phyloP scores from a whole-genome alignment of 1,140 invertebrate species.

The Yoshiicerus persimilis region DNA sequence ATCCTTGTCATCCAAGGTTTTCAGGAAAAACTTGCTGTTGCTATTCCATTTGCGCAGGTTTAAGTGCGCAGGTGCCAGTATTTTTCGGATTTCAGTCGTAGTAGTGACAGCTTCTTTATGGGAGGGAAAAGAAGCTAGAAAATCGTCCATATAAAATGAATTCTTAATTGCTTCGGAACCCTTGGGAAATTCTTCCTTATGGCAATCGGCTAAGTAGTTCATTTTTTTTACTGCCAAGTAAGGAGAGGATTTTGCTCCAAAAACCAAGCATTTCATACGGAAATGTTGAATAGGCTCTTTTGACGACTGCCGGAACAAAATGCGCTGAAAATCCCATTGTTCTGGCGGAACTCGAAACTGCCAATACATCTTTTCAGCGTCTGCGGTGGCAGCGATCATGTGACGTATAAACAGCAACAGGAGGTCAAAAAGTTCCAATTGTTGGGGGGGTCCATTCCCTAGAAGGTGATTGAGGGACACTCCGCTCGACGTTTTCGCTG shows the following conservation, averaged over 20 bases:
- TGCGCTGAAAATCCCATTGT: background rate
- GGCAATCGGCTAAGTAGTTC: background rate
- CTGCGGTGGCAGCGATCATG: no score
- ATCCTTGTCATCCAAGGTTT: no score
- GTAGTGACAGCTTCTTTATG: background rate
- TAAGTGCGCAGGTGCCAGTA: background rate
- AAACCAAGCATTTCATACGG: background rate
- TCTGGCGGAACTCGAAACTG: background rate
- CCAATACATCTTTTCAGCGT: no score
- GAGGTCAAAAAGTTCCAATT: background rate
- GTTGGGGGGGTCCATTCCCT: background rate
- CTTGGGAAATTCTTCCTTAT: background rate
- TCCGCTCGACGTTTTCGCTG: background rate
- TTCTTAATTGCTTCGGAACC: background rate
- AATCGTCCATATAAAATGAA: background rate
- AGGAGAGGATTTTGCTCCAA: background rate
- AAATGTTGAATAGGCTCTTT: background rate
- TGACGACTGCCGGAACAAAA: background rate
- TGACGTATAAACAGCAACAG: no score
- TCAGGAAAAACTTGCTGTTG: background rate
- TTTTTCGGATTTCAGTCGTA: background rate
- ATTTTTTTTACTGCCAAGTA: background rate
- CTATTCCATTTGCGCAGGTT: background rate
- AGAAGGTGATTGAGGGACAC: background rate
- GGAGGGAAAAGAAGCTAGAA: background rate